phyloP scores from a whole-genome alignment of 2,888 invertebrate species.

The Glaucopsyche alexis region DNA sequence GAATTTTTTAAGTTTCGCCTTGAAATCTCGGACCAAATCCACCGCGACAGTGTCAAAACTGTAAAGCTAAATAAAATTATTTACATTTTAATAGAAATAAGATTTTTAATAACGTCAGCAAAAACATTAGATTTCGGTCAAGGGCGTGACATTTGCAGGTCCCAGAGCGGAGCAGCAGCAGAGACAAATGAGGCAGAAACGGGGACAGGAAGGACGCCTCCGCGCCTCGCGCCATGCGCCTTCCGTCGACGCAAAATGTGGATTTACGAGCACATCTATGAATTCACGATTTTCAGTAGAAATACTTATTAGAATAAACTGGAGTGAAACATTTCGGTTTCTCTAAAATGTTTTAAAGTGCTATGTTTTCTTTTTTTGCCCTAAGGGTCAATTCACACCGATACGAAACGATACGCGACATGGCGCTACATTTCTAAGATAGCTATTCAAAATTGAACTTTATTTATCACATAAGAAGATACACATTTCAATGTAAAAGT shows the following conservation, averaged over 20 bases:
- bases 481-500: too few relatives aligned
- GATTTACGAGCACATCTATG: neutral
- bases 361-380: too few relatives aligned
- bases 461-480: too few relatives aligned
- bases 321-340: too few relatives aligned
- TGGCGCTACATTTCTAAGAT: too few relatives aligned
- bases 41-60: too few relatives aligned
- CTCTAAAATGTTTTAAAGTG: too few relatives aligned
- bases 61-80: neutral
- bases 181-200: constrained; percentile 1
- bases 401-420: too few relatives aligned
- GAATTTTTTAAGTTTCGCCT: too few relatives aligned
- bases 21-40: too few relatives aligned
- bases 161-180: neutral
- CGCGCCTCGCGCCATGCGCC: neutral
- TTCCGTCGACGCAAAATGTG: constrained; percentile 11
- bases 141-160: neutral
- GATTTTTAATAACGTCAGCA: neutral
- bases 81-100: neutral
- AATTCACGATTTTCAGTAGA: neutral
- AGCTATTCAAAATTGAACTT: too few relatives aligned
- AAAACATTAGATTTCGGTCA: neutral
- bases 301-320: neutral
- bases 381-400: too few relatives aligned
- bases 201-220: neutral